Conservation (phyloP, 2,888 invertebrate species). For the Andrena bicolor region DNA sequence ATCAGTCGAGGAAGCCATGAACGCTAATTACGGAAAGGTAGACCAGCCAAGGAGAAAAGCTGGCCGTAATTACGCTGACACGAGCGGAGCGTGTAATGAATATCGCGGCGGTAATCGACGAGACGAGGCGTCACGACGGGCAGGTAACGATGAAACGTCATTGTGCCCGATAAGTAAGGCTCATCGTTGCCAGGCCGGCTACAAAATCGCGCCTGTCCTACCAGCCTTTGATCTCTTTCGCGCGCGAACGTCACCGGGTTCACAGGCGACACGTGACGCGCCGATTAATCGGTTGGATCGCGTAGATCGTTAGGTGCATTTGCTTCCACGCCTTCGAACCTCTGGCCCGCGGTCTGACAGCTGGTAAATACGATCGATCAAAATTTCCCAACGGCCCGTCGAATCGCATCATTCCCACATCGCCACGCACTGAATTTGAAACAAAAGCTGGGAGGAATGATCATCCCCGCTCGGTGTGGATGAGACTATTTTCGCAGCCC, state of each 20-base stretch:
- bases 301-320: constrained; percentile 53
- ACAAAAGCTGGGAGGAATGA: too few relatives aligned
- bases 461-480: too few relatives aligned
- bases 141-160: constrained; percentile 26
- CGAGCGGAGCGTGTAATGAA: constrained; percentile 6
- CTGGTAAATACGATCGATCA: constrained; percentile 50
- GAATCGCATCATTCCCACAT: constrained; percentile 2
- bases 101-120: neutral
- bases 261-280: constrained; percentile 43
- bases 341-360: constrained; percentile 46
- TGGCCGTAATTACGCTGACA: constrained; percentile 25
- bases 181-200: too few relatives aligned
- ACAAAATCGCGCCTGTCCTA: constrained; percentile 9
- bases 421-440: too few relatives aligned
- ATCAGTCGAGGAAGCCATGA: constrained; percentile 18
- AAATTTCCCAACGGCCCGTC: constrained; percentile 31
- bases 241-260: constrained; percentile 17
- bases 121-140: neutral
- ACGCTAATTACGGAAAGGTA: constrained; percentile 38
- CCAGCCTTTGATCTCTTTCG: constrained; percentile 27
- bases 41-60: constrained; percentile 8
- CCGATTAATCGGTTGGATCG: constrained; percentile 47
- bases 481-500: too few relatives aligned
- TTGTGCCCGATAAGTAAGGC: neutral
- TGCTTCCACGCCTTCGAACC: constrained; percentile 27